These are phyloP conservation scores for Sebastes trivittatus DNA, from an alignment of 2,797 vertebrate genomes.

Conservation along the genomic window DNA sequence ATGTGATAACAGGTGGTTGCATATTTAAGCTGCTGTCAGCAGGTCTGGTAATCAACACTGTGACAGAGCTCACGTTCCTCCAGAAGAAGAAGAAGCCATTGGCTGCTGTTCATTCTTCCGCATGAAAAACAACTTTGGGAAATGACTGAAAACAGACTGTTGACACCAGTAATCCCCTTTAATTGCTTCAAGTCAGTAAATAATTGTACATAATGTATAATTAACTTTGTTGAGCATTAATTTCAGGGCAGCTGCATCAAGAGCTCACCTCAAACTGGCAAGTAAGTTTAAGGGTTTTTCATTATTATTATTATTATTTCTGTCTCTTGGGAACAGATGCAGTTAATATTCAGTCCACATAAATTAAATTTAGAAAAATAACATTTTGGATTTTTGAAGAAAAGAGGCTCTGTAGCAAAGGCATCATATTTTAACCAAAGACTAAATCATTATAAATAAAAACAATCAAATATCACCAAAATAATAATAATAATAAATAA, in stretches of 20 bases:
- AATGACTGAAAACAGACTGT: neutral
- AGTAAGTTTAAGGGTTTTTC: neutral
- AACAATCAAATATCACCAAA: neutral
- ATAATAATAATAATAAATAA: no score
- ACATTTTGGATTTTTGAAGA: neutral
- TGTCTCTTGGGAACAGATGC: no score
- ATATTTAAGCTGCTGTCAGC: neutral
- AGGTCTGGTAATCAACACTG: neutral
- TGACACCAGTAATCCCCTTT: neutral
- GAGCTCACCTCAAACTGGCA: neutral
- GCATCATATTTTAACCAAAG: neutral
- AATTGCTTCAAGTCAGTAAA: neutral
- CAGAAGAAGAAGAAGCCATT: no score
- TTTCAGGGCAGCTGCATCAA: neutral
- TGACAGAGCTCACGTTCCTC: neutral
- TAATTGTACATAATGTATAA: neutral
- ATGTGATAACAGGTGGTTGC: no score
- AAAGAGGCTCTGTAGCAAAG: neutral
- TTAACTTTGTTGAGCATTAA: neutral
- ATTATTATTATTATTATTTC: neutral
- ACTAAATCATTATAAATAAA: neutral
- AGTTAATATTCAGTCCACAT: neutral
- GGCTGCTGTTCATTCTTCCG: neutral
- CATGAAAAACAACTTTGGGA: neutral
- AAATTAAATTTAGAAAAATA: neutral